Evolutionary conservation across 92 coral and sea anemone genomes (phyloP).

Genomic region (Bergia puertoricense): DNA sequence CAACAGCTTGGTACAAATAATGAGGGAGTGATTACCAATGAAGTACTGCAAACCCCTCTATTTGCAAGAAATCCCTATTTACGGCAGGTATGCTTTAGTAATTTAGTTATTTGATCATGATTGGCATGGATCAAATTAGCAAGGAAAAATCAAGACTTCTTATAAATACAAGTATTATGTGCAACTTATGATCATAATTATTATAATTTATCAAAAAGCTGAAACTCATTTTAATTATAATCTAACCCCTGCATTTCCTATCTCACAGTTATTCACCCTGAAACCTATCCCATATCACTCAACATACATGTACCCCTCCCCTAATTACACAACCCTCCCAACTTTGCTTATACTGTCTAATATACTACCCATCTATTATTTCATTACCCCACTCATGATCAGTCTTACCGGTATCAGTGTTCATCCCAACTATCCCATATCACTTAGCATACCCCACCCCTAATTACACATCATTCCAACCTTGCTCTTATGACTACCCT

Average conservation of each 20-base stretch:
- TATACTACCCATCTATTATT: background rate
- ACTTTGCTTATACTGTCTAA: background rate
- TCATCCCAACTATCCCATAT: background rate
- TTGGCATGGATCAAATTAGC: no score
- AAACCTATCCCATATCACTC: background rate
- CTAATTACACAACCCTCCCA: background rate
- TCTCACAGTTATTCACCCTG: no score
- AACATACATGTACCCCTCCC: background rate
- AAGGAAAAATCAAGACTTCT: no score
- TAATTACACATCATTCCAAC: background rate
- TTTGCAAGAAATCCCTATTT: slow-evolving; percentile 19
- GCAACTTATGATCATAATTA: background rate
- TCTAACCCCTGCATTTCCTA: no score
- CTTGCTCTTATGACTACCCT: background rate
- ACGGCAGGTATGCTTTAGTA: slow-evolving; percentile 15
- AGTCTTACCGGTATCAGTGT: background rate
- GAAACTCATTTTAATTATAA: no score
- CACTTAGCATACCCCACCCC: background rate
- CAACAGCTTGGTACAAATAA: slow-evolving; percentile 35
- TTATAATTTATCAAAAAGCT: no score
- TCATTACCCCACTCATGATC: background rate
- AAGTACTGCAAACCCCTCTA: slow-evolving; percentile 20
- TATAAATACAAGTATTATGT: no score
- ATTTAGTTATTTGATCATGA: no score
- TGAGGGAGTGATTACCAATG: slow-evolving; percentile 29